Percentiles rank a stretch among this genome's conserved stretches.
Evolutionary conservation across 2,888 invertebrate genomes (phyloP).

Genomic region (Oegoconia quadripuncta): DNA sequence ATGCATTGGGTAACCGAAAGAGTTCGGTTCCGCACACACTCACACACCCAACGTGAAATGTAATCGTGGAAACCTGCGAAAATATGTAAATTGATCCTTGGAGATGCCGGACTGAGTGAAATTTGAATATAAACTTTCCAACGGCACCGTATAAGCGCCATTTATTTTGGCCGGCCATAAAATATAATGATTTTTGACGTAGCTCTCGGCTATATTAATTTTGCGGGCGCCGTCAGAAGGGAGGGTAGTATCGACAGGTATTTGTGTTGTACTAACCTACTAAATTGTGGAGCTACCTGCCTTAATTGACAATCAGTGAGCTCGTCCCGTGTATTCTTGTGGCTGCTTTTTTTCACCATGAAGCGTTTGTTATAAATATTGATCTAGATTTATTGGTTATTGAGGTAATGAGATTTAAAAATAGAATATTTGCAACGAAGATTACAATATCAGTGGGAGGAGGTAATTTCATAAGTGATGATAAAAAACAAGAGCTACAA

Average conservation of each 20-base stretch:
- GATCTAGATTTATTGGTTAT: too few relatives aligned
- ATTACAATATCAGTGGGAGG: too few relatives aligned
- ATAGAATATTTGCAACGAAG: too few relatives aligned
- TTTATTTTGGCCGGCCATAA: conserved; percentile 74
- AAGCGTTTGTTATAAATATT: not conserved
- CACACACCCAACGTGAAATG: conserved; percentile 51
- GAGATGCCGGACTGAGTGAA: conserved; percentile 72
- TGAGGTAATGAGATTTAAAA: too few relatives aligned
- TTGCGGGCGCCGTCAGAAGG: conserved; percentile 50
- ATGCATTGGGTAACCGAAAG: conserved; percentile 20
- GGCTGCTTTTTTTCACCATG: not conserved
- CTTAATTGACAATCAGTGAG: conserved; percentile 7
- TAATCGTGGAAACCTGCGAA: conserved; percentile 73
- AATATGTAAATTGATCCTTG: conserved; percentile 78
- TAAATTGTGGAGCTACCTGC: conserved; percentile 13
- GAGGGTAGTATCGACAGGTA: conserved; percentile 59
- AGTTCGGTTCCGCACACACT: conserved; percentile 29
- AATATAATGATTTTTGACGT: conserved; percentile 78
- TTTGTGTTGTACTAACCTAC: conserved; percentile 15
- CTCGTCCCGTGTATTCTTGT: not conserved
- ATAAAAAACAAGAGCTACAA: not conserved
- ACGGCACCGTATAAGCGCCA: conserved; percentile 68
- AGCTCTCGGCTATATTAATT: conserved; percentile 68
- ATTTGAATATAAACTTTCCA: conserved; percentile 78
- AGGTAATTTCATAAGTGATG: too few relatives aligned